These are phyloP conservation scores for Sebastes schlegelii DNA, from an alignment of 2,113 vertebrate species.

Conservation along the genomic window DNA sequence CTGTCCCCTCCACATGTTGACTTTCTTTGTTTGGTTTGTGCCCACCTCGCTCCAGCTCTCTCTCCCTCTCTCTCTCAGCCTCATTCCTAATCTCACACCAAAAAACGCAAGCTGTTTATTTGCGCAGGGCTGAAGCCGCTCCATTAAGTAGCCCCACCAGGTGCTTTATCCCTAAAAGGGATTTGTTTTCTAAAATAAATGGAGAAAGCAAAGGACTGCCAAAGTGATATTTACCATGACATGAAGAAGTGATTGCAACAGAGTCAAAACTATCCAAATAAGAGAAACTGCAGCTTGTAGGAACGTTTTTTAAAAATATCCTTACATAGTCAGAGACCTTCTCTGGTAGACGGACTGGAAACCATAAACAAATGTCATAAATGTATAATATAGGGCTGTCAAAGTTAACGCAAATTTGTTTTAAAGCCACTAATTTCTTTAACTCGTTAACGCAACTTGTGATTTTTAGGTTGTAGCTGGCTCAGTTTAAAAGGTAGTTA, in stretches of 20 bases:
- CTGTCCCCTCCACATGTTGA: slow-evolving; percentile 56
- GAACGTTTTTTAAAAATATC: slow-evolving; percentile 39
- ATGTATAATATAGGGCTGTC: no score
- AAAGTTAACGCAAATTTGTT: no score
- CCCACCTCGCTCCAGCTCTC: slow-evolving; percentile 26
- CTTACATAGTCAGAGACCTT: slow-evolving; percentile 38
- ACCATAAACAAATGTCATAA: slow-evolving; percentile 21
- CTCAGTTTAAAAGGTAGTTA: no score
- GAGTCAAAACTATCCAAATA: slow-evolving; percentile 73
- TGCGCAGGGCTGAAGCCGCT: slow-evolving; percentile 94
- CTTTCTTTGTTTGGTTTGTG: slow-evolving; percentile 65
- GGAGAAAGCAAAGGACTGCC: slow-evolving; percentile 67
- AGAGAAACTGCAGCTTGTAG: slow-evolving; percentile 51
- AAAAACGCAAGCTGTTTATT: slow-evolving; percentile 96
- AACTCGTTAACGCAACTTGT: no score
- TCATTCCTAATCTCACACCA: slow-evolving; percentile 86
- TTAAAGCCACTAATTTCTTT: no score
- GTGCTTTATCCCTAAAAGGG: slow-evolving; percentile 88
- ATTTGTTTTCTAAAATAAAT: slow-evolving; percentile 84
- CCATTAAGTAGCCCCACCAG: slow-evolving; percentile 91
- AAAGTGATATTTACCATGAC: slow-evolving; percentile 76
- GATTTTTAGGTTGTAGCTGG: no score
- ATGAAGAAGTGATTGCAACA: slow-evolving; percentile 62
- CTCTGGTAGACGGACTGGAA: slow-evolving; percentile 2
- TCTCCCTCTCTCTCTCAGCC: slow-evolving; percentile 34